A percentile compares a stretch with the other conserved stretches of the same genome.
Conservation (phyloP, 2,888 invertebrate genomes). For the Trachelus troglodyta region DNA sequence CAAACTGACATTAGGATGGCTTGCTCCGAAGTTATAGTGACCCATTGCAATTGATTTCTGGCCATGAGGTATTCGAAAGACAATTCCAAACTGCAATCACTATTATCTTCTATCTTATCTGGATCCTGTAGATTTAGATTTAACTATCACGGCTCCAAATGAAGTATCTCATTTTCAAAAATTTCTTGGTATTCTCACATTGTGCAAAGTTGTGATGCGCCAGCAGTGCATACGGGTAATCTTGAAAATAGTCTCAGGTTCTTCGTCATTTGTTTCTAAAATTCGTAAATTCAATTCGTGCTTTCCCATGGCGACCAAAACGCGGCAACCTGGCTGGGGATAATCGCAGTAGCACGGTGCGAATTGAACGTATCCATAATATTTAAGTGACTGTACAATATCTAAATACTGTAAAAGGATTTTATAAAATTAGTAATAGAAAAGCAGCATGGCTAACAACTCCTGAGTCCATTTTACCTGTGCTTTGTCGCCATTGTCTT, state of each 20-base stretch:
- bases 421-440: background rate
- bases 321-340: slow-evolving; percentile 75
- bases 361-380: slow-evolving; percentile 91
- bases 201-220: slow-evolving; percentile 90
- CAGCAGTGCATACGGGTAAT: slow-evolving; percentile 97
- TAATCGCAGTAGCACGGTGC: slow-evolving; percentile 81
- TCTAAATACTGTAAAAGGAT: slow-evolving; percentile 80
- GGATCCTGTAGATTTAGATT: slow-evolving; percentile 34
- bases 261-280: slow-evolving; percentile 69
- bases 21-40: slow-evolving; percentile 89
- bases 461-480: slow-evolving; percentile 70
- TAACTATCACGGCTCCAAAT: background rate
- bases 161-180: background rate
- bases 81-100: slow-evolving; percentile 74
- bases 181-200: slow-evolving; percentile 68
- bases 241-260: slow-evolving; percentile 88
- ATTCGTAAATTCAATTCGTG: slow-evolving; percentile 83
- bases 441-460: slow-evolving; percentile 14
- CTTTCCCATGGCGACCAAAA: slow-evolving; percentile 85
- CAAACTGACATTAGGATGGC: slow-evolving; percentile 97
- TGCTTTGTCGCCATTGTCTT: slow-evolving; percentile 82
- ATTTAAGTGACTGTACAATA: slow-evolving; percentile 83
- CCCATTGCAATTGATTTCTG: slow-evolving; percentile 93
- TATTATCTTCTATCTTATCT: slow-evolving; percentile 49
- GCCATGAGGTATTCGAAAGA: slow-evolving; percentile 96